Evolutionary conservation across 2,797 vertebrate genomes (phyloP), one percentile per base, ranked within the genome.

Genomic region (Muscicapa striata): DNA sequence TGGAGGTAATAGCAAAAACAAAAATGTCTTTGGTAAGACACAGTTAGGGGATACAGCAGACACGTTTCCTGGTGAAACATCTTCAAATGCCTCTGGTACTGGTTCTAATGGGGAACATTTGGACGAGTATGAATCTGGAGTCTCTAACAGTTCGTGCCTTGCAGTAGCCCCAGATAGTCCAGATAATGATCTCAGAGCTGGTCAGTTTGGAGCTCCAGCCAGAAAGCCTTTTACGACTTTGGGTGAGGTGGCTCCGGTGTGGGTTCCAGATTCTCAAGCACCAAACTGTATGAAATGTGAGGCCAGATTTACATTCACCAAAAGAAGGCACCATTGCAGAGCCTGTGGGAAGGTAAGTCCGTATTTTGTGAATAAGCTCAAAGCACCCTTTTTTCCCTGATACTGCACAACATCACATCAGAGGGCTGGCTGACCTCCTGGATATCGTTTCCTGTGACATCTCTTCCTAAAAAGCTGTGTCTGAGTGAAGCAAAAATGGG

Each of bases 201-300:
- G 98, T 62, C 99, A 99, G 81, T 98, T 98, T 97, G 98, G 98
- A 84, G 97, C 97, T 85, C 91, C 98, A 95, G 93, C 98, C 91
- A 98, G 98, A 98, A 99, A 98, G 92, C 97, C 98, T 78, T 97
- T 98, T 96, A 97, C 97, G 3, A 98, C 98, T 93, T 98, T 99
- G 13, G 99, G 99, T 55, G 99, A 99, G 85, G 98, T 99, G 24
- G 99, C 99, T 93, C 99, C 99, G 13, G 98, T 99, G 85, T 99
- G 99, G 99, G 97, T 99, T 90, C 99, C 99, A 62, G 99, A 99
- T 97, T 98, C 99, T 91, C 98, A 99, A 96, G 99, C 99, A 34
- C 98, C 98, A 93, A 98, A 99, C 92, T 99, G 99, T 98, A 99
- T 99, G 99, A 99, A 99, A 97, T 99, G 99, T 79, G 98, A 99